These are phyloP conservation scores for Cyphomyrmex costatus DNA, from an alignment of 1,140 invertebrate species.

Conservation along the genomic window DNA sequence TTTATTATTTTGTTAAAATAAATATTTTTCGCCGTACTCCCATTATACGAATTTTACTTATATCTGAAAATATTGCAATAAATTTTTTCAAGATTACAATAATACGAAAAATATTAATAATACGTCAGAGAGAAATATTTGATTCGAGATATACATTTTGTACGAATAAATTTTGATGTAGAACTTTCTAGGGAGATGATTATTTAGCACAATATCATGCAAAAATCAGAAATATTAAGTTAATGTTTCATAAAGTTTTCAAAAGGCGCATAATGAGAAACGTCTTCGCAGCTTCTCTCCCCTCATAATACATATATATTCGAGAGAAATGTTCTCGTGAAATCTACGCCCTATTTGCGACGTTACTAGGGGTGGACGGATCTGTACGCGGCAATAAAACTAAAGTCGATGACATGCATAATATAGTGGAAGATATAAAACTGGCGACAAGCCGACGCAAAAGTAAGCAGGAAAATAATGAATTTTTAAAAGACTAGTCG, in stretches of 20 bases:
- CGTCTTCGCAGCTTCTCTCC: background rate
- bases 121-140: background rate
- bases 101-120: slow-evolving; percentile 6
- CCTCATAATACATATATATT: slow-evolving; percentile 41
- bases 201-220: slow-evolving; percentile 11
- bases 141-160: background rate
- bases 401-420: slow-evolving; percentile 67
- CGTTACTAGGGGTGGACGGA: slow-evolving; percentile 17
- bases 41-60: background rate
- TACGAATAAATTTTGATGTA: background rate
- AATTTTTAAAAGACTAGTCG: slow-evolving; percentile 63
- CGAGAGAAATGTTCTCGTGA: slow-evolving; percentile 17
- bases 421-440: slow-evolving; percentile 66
- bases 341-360: slow-evolving; percentile 69
- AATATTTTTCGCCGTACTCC: background rate
- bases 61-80: slow-evolving; percentile 5
- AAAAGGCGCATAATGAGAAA: background rate
- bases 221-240: slow-evolving; percentile 34
- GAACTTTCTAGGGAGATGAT: background rate
- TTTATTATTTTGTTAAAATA: slow-evolving; percentile 24
- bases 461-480: slow-evolving; percentile 45
- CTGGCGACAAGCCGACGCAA: slow-evolving; percentile 59
- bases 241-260: slow-evolving; percentile 22
- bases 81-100: slow-evolving; percentile 27
- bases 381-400: slow-evolving; percentile 48